Evolutionary conservation across 2,797 vertebrate genomes (phyloP).

Genomic region (Myotis myotis): DNA sequence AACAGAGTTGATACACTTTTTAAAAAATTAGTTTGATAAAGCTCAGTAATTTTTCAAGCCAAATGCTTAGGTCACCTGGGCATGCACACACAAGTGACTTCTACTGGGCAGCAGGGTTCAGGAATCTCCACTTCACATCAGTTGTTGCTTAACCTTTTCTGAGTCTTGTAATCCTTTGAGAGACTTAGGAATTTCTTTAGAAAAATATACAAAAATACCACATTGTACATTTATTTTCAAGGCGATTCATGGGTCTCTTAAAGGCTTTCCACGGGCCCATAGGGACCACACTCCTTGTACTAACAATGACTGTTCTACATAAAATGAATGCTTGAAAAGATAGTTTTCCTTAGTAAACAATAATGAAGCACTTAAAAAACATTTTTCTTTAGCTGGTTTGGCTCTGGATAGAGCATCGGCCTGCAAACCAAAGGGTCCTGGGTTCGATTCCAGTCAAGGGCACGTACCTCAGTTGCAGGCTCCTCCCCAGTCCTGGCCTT

Average conservation of each 20-base stretch:
- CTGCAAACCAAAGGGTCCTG: too few relatives aligned
- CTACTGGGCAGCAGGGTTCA: not conserved
- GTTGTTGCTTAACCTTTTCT: not conserved
- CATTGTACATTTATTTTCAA: conserved; percentile 1
- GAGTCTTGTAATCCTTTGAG: not conserved
- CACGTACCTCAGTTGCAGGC: too few relatives aligned
- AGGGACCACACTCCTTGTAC: not conserved
- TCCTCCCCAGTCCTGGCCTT: too few relatives aligned
- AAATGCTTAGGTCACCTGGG: not conserved
- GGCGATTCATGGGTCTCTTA: not conserved
- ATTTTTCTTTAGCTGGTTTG: not conserved
- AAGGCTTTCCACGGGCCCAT: not conserved
- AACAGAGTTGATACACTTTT: not conserved
- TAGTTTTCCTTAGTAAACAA: not conserved
- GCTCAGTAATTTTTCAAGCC: conserved; percentile 5
- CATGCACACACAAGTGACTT: not conserved
- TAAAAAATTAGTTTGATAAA: not conserved
- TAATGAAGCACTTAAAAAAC: conserved; percentile 28
- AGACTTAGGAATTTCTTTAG: conserved; percentile 21
- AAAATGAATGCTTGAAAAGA: conserved; percentile 13
- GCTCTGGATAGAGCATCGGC: not conserved
- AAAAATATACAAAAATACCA: not conserved
- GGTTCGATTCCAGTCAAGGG: too few relatives aligned
- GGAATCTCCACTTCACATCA: not conserved
- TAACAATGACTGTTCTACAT: conserved; percentile 23